These are phyloP conservation scores for Pedionomus torquatus DNA, from an alignment of 2,113 vertebrate species.

Conservation along the genomic window DNA sequence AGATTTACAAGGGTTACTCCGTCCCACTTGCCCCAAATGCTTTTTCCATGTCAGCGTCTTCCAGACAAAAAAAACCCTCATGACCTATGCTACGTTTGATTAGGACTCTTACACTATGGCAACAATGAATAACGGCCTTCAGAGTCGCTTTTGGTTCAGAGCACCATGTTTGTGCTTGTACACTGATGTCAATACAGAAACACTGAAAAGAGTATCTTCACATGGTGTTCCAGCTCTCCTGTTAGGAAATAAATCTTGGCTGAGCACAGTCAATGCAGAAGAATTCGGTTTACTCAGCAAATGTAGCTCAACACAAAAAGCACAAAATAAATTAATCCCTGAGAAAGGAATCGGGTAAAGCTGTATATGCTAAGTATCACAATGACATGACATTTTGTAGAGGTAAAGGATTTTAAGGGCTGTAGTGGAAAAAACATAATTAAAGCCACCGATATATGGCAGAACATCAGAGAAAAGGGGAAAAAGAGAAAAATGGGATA, in stretches of 20 bases:
- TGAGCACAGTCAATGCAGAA: background rate
- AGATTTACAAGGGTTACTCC: background rate
- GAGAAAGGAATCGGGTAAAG: background rate
- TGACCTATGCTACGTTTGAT: background rate
- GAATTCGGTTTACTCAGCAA: constrained; percentile 8
- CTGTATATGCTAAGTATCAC: background rate
- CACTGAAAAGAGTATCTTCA: background rate
- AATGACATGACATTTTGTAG: background rate
- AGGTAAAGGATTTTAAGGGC: background rate
- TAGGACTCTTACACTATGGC: background rate
- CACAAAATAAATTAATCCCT: background rate
- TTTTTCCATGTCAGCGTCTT: background rate
- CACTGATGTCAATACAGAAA: background rate
- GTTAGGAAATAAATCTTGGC: background rate
- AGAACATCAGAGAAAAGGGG: background rate
- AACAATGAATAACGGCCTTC: background rate
- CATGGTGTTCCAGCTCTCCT: background rate
- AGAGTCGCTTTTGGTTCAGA: background rate
- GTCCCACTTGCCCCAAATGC: background rate
- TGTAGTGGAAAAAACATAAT: background rate
- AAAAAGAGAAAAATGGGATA: background rate
- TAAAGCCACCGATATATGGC: background rate
- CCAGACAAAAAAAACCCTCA: background rate
- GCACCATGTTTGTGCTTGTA: background rate
- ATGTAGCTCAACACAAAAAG: background rate